Evolutionary conservation across 2,113 vertebrate genomes (phyloP).

Genomic region (Galemys pyrenaicus): DNA sequence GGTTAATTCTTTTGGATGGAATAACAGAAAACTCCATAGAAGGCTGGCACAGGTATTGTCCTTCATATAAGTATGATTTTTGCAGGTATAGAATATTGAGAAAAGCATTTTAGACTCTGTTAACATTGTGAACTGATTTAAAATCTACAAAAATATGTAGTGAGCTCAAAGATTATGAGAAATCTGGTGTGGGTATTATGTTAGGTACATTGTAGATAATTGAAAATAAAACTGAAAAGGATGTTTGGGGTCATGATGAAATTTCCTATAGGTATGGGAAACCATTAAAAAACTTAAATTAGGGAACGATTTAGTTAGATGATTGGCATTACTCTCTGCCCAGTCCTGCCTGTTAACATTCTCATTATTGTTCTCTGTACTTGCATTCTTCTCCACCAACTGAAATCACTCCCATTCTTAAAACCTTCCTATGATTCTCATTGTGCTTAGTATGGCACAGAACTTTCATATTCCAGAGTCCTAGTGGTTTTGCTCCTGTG

Average conservation of each 20-base stretch:
- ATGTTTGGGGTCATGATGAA: not conserved
- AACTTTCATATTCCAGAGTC: not conserved
- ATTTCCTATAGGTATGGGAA: not conserved
- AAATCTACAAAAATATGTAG: slow-evolving; percentile 11
- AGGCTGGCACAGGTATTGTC: not conserved
- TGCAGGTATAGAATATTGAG: not conserved
- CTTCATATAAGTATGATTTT: not conserved
- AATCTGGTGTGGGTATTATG: not conserved
- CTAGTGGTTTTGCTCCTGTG: not conserved
- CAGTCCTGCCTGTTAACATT: not conserved
- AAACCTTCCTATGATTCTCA: not conserved
- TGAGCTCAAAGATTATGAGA: slow-evolving; percentile 8
- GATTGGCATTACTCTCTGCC: not conserved
- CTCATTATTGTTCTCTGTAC: not conserved
- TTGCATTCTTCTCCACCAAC: not conserved
- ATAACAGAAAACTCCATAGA: not conserved
- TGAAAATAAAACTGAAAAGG: not conserved
- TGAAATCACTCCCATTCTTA: not conserved
- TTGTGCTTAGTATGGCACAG: not conserved
- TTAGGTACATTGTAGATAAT: not conserved
- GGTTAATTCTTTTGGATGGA: not conserved
- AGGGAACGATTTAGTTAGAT: not conserved
- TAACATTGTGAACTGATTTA: slow-evolving; percentile 13
- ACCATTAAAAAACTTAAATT: not conserved
- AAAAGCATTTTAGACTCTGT: not conserved